These are phyloP conservation scores for Bilobella aurantiaca DNA, from an alignment of 1,140 invertebrate genomes.

Conservation along the genomic window DNA sequence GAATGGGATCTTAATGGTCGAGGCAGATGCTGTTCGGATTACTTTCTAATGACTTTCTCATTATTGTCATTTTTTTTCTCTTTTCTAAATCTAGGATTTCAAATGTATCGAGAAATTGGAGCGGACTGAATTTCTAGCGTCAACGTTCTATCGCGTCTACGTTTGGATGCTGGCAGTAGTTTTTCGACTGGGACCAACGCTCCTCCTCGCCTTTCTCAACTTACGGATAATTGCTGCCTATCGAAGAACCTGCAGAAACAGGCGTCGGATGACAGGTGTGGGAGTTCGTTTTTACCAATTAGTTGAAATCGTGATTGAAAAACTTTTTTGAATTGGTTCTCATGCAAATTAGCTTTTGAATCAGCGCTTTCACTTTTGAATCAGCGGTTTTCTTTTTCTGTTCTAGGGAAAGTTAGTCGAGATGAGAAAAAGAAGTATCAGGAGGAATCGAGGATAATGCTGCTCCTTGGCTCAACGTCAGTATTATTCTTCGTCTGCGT, in stretches of 20 bases:
- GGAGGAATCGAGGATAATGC: slow-evolving; percentile 57
- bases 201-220: slow-evolving; percentile 56
- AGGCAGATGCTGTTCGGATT: background rate
- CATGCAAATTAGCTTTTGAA: background rate
- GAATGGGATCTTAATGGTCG: background rate
- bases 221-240: slow-evolving; percentile 59
- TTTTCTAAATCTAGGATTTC: slow-evolving; percentile 9
- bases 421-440: slow-evolving; percentile 56
- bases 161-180: slow-evolving; percentile 53
- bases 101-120: slow-evolving; percentile 51
- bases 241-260: slow-evolving; percentile 51
- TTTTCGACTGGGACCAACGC: slow-evolving; percentile 56
- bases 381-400: background rate
- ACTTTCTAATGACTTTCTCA: background rate
- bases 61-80: background rate
- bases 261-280: slow-evolving; percentile 49
- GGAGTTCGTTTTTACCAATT: background rate
- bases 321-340: background rate
- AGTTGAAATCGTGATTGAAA: background rate
- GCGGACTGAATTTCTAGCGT: slow-evolving; percentile 45
- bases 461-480: slow-evolving; percentile 59
- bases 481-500: slow-evolving; percentile 62
- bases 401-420: slow-evolving; percentile 44
- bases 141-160: slow-evolving; percentile 48
- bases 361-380: background rate